A percentile compares a stretch with the other conserved stretches of the same genome.
These are phyloP conservation scores for Echinometra lucunter DNA, from an alignment of 53 echinoderm and acorn worm genomes.

Conservation along the genomic window DNA sequence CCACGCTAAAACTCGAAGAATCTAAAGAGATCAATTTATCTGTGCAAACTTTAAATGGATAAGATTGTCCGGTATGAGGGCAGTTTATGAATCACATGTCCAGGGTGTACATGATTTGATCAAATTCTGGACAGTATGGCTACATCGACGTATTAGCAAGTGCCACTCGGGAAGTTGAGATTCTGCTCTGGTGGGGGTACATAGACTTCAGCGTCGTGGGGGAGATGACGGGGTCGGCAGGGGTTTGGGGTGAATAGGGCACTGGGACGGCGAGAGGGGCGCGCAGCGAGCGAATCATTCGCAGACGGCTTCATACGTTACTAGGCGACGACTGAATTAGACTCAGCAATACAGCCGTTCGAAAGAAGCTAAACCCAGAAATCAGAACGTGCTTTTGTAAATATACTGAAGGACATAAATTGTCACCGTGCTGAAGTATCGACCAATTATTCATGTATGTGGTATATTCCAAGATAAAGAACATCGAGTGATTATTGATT, in stretches of 20 bases:
- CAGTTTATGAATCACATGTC: neutral
- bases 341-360: conserved; percentile 18
- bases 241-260: neutral
- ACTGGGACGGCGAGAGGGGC: neutral
- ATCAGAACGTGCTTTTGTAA: neutral
- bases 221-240: neutral
- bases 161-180: neutral
- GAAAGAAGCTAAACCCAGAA: neutral
- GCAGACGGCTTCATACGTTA: conserved; percentile 52
- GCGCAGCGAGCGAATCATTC: conserved; percentile 3
- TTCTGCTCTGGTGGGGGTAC: neutral
- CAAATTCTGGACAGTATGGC: neutral
- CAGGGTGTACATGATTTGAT: neutral
- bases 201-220: neutral
- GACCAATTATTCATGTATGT: neutral
- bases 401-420: neutral
- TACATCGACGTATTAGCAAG: neutral
- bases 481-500: neutral
- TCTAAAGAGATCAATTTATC: neutral
- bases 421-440: neutral
- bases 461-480: neutral
- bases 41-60: neutral
- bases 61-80: neutral
- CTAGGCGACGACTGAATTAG: conserved; percentile 41
- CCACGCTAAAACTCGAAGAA: neutral